Evolutionary conservation across 2,888 invertebrate genomes (phyloP).

Genomic region (Hirtodrosophila histrioides): DNA sequence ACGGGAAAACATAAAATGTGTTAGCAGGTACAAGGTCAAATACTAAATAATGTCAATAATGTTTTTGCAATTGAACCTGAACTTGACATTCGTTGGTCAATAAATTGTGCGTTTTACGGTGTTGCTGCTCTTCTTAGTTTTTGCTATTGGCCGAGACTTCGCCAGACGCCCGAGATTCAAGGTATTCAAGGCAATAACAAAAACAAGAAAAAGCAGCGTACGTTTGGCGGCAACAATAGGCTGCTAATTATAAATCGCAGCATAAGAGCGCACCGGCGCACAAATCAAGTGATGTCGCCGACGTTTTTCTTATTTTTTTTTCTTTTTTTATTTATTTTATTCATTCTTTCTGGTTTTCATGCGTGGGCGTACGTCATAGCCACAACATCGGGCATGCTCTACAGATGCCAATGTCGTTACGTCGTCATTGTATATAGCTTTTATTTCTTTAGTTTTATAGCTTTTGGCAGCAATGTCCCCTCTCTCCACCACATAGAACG

Average conservation of each 20-base stretch:
- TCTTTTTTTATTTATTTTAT: constrained; percentile 20
- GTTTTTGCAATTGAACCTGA: constrained; percentile 60
- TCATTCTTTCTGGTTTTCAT: constrained; percentile 13
- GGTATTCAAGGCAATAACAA: constrained; percentile 59
- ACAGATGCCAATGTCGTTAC: constrained; percentile 72
- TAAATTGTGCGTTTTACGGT: constrained; percentile 32
- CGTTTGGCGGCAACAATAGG: constrained; percentile 73
- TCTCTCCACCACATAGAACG: background rate
- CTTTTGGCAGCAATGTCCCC: background rate
- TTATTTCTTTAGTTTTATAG: constrained; percentile 9
- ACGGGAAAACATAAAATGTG: constrained; percentile 32
- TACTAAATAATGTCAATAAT: constrained; percentile 29
- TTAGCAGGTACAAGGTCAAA: constrained; percentile 46
- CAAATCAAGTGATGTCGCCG: constrained; percentile 59
- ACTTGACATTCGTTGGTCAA: constrained; percentile 42
- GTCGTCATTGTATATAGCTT: constrained; percentile 45
- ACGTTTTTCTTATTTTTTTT: constrained; percentile 15
- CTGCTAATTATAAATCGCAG: constrained; percentile 76
- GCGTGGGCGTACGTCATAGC: constrained; percentile 63
- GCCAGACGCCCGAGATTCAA: constrained; percentile 23
- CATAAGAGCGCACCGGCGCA: constrained; percentile 62
- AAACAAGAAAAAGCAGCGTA: constrained; percentile 29
- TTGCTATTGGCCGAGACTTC: constrained; percentile 25
- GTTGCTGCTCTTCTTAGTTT: constrained; percentile 6
- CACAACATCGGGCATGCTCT: constrained; percentile 45